Conservation (phyloP, 2,888 invertebrate species). For the Amiota mariae region DNA sequence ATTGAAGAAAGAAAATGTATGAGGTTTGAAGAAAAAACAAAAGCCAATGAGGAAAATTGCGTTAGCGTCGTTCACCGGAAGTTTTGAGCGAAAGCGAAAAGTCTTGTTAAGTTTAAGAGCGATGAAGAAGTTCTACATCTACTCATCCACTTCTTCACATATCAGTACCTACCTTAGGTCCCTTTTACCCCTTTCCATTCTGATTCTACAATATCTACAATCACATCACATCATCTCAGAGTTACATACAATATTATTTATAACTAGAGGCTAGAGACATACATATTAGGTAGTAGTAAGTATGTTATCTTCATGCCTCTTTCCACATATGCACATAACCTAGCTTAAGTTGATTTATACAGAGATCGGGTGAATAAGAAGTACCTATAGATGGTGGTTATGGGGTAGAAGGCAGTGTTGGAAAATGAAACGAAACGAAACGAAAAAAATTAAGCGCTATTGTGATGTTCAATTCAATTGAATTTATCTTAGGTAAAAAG, state of each 20-base stretch:
- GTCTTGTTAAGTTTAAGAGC: conserved; percentile 54
- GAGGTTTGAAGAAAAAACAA: conserved; percentile 38
- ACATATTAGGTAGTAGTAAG: not conserved
- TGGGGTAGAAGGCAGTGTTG: too few species aligned
- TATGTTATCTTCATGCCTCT: not conserved
- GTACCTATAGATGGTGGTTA: too few species aligned
- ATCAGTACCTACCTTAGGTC: too few species aligned
- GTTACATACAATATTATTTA: conserved; percentile 45
- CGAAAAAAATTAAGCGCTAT: conserved; percentile 57
- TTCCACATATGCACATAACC: not conserved
- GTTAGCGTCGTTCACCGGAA: conserved; percentile 46
- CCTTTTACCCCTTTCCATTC: not conserved
- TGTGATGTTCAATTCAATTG: conserved; percentile 60
- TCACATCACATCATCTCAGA: conserved; percentile 9
- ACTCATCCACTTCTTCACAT: too few species aligned
- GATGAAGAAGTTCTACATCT: not conserved
- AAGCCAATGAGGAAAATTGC: conserved; percentile 45
- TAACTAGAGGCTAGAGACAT: conserved; percentile 38
- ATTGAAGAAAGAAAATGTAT: conserved; percentile 1
- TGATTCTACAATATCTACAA: conserved; percentile 28
- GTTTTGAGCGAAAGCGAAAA: conserved; percentile 57
- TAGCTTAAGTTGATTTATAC: too few species aligned
- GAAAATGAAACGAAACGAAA: conserved; percentile 13
- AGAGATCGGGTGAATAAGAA: too few species aligned
- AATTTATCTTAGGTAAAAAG: conserved; percentile 58